A percentile compares a stretch with the other conserved stretches of the same genome.
phyloP scores from a whole-genome alignment of 1,140 invertebrate species.

The Drosophila aff. region DNA sequence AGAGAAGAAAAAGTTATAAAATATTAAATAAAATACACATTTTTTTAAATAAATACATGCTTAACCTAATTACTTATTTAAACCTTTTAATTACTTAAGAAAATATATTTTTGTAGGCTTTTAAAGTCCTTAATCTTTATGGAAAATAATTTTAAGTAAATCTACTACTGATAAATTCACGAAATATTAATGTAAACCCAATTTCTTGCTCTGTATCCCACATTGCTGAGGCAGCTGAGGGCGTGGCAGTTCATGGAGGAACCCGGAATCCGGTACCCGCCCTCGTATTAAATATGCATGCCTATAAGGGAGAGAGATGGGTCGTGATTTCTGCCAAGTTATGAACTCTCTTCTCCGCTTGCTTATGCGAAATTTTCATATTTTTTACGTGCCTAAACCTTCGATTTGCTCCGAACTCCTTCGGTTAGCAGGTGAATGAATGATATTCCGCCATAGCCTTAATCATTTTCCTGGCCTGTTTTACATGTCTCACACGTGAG shows the following conservation, averaged over 20 bases:
- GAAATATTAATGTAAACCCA: neutral
- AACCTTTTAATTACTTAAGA: neutral
- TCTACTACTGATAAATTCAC: neutral
- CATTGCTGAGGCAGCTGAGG: neutral
- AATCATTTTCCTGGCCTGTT: slow-evolving; percentile 36
- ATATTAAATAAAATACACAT: neutral
- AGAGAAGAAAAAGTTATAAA: neutral
- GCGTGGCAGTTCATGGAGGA: neutral
- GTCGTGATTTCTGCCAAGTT: slow-evolving; percentile 54
- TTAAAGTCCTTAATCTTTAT: no score
- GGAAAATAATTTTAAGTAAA: neutral
- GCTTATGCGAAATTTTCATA: slow-evolving; percentile 73
- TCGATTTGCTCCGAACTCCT: slow-evolving; percentile 16
- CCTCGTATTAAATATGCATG: slow-evolving; percentile 78
- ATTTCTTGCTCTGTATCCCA: slow-evolving; percentile 4
- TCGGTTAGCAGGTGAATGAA: slow-evolving; percentile 37
- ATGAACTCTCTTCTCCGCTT: slow-evolving; percentile 59
- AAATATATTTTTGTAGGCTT: no score
- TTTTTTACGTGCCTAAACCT: slow-evolving; percentile 72
- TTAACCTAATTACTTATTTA: neutral
- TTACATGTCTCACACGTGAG: slow-evolving; percentile 42
- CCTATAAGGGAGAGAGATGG: slow-evolving; percentile 44
- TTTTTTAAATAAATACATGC: neutral
- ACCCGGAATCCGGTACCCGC: slow-evolving; percentile 5
- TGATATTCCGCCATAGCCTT: slow-evolving; percentile 16